A percentile compares a stretch with the other conserved stretches of the same genome.
phyloP scores from a whole-genome alignment of 2,888 invertebrate species.

The Drymonia ruficornis region DNA sequence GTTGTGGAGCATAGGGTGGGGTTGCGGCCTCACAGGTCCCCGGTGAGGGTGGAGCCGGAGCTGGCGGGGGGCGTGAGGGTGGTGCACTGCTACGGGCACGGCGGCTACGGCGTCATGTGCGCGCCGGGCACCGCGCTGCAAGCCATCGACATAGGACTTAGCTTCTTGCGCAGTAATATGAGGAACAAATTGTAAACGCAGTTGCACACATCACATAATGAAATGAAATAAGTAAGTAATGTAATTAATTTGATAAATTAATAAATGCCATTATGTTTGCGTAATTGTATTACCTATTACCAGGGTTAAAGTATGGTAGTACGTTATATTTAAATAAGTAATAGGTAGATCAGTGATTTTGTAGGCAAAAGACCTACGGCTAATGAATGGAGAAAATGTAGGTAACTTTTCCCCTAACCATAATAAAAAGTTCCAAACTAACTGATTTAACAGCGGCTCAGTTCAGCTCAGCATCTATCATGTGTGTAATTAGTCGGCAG shows the following conservation, averaged over 20 bases:
- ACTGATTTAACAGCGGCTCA: too few species aligned
- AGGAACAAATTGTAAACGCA: conserved; percentile 62
- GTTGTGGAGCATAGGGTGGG: conserved; percentile 89
- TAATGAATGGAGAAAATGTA: too few species aligned
- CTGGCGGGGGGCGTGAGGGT: conserved; percentile 80
- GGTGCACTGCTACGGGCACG: conserved; percentile 98
- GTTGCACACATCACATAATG: background rate
- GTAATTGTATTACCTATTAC: too few species aligned
- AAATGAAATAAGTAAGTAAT: too few species aligned
- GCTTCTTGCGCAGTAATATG: conserved; percentile 71
- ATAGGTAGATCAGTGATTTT: too few species aligned
- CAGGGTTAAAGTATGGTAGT: too few species aligned
- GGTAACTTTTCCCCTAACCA: too few species aligned
- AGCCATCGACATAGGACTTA: conserved; percentile 88
- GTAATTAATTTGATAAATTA: too few species aligned
- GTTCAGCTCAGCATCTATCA: background rate
- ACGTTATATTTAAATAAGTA: too few species aligned
- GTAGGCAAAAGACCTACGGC: too few species aligned
- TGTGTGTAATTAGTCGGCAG: conserved; percentile 2
- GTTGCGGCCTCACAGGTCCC: conserved; percentile 91
- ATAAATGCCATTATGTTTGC: too few species aligned
- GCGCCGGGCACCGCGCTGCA: conserved; percentile 94
- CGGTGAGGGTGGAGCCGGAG: conserved; percentile 90
- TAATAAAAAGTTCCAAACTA: too few species aligned
- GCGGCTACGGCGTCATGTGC: conserved; percentile 95